Percentiles rank a stretch among this genome's conserved stretches.
Conservation (phyloP, 1,140 invertebrate species). For the Drosophila murphyi region DNA sequence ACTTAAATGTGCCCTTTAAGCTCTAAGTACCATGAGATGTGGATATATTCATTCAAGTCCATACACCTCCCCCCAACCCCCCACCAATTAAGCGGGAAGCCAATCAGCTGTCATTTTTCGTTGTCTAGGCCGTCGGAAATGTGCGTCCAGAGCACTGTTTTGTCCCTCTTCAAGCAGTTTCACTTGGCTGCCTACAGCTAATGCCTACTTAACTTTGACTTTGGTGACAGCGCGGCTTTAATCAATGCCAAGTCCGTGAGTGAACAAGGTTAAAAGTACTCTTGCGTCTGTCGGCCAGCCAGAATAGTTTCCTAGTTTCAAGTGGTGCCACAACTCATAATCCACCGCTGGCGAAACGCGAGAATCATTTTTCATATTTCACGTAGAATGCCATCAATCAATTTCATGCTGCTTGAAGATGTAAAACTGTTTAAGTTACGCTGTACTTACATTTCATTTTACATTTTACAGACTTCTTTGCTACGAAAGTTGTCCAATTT, state of each 20-base stretch:
- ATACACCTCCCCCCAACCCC: neutral
- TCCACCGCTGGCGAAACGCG: slow-evolving; percentile 25
- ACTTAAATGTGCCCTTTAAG: slow-evolving; percentile 43
- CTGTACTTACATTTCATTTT: slow-evolving; percentile 81
- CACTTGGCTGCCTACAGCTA: slow-evolving; percentile 36
- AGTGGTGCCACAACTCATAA: slow-evolving; percentile 64
- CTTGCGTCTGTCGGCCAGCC: slow-evolving; percentile 17
- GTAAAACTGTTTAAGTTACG: slow-evolving; percentile 81
- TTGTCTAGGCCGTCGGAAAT: slow-evolving; percentile 63
- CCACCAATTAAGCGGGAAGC: slow-evolving; percentile 31
- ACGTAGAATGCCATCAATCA: slow-evolving; percentile 70
- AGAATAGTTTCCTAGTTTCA: slow-evolving; percentile 17
- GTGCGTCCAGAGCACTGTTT: slow-evolving; percentile 18
- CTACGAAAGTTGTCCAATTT: slow-evolving; percentile 35
- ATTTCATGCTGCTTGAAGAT: slow-evolving; percentile 81
- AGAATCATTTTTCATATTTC: slow-evolving; percentile 77
- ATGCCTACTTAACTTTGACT: slow-evolving; percentile 80
- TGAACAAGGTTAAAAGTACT: slow-evolving; percentile 54
- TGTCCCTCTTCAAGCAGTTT: slow-evolving; percentile 14
- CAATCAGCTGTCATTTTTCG: slow-evolving; percentile 64
- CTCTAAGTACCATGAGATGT: neutral
- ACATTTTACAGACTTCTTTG: slow-evolving; percentile 32
- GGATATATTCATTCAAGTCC: no score
- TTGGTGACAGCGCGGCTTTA: slow-evolving; percentile 73
- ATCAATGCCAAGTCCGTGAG: slow-evolving; percentile 62